A percentile compares a stretch with the other conserved stretches of the same genome.
Evolutionary conservation across 2,888 invertebrate species (phyloP).

Genomic region (Polia nebulosa): DNA sequence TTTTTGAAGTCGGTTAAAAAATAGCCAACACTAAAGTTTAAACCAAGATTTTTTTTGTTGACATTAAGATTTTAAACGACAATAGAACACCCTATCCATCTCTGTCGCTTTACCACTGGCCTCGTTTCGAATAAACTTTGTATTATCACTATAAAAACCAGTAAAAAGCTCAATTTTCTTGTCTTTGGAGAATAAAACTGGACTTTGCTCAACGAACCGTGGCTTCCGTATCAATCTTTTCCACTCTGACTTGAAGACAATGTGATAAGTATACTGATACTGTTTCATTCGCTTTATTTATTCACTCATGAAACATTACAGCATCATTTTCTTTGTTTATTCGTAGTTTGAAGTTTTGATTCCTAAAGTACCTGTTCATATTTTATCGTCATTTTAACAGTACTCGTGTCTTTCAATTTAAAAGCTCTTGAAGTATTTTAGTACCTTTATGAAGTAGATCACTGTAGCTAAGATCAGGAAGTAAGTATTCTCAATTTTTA

Average conservation of each 20-base stretch:
- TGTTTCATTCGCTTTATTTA: conserved; percentile 38
- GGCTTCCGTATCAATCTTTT: conserved; percentile 47
- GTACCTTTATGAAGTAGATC: conserved; percentile 12
- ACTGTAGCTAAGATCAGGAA: conserved; percentile 28
- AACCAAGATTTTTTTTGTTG: not conserved
- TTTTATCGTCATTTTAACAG: not conserved
- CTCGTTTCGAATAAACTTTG: conserved; percentile 27
- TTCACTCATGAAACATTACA: conserved; percentile 12
- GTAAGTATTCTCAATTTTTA: conserved; percentile 63
- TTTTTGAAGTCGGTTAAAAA: too few species aligned
- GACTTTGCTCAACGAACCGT: conserved; percentile 28
- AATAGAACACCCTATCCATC: conserved; percentile 33
- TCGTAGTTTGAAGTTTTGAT: not conserved
- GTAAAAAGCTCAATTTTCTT: conserved; percentile 33
- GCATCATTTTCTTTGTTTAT: not conserved
- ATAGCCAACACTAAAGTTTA: too few species aligned
- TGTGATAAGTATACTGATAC: conserved; percentile 12
- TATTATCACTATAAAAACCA: conserved; percentile 22
- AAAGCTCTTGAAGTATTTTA: not conserved
- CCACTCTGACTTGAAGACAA: conserved; percentile 27
- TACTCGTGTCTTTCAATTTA: not conserved
- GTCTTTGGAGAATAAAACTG: conserved; percentile 17
- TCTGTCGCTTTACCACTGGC: conserved; percentile 24
- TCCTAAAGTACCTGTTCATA: not conserved
- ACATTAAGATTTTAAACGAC: conserved; percentile 29